Evolutionary conservation across 2,113 vertebrate species (phyloP).

Genomic region (Cranoglanis bouderius): DNA sequence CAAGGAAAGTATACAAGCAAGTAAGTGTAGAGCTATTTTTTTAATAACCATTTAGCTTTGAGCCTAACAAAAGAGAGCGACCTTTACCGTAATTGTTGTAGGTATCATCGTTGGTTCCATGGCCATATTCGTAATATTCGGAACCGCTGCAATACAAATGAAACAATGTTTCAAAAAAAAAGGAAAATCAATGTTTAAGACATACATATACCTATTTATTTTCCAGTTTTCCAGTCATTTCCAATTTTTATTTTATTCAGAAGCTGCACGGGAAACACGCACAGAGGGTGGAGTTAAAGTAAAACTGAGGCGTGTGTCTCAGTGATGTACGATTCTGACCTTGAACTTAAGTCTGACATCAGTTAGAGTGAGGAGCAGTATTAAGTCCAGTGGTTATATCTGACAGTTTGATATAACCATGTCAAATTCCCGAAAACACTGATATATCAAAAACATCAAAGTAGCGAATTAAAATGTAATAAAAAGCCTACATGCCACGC

Average conservation of each 20-base stretch:
- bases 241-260: too few relatives aligned
- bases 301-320: neutral
- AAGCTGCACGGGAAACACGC: neutral
- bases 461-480: neutral
- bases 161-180: slow-evolving; percentile 39
- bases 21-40: slow-evolving; percentile 2
- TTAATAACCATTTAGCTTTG: slow-evolving; percentile 10
- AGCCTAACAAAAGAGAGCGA: slow-evolving; percentile 10
- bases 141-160: slow-evolving; percentile 82
- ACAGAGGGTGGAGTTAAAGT: neutral
- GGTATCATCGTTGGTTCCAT: slow-evolving; percentile 86
- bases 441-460: neutral
- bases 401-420: neutral
- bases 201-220: neutral
- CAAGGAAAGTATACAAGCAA: neutral
- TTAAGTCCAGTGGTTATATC: neutral
- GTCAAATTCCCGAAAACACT: neutral
- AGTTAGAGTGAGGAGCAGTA: neutral
- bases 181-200: neutral
- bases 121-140: slow-evolving; percentile 94
- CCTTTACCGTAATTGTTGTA: slow-evolving; percentile 95
- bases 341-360: neutral
- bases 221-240: too few relatives aligned
- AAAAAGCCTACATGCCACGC: neutral
- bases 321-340: neutral